Evolutionary conservation across 2,113 vertebrate species (phyloP).

Genomic region (Oreocharis arfaki): DNA sequence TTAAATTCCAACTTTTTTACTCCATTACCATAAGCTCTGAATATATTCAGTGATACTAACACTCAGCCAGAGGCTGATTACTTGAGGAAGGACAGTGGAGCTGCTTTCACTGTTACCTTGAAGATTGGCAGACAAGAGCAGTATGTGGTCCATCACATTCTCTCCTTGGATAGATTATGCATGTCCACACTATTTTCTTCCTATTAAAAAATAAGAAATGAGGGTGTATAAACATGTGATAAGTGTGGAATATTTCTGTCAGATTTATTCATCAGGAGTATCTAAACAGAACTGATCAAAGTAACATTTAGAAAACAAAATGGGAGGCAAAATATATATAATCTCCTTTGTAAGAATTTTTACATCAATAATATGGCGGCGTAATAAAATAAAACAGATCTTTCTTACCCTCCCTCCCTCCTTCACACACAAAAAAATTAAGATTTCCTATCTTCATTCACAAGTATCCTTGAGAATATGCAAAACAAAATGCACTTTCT

Average conservation of each 20-base stretch:
- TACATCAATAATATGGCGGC: background rate
- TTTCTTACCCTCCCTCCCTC: background rate
- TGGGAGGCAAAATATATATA: rapidly evolving
- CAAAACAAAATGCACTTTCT: background rate
- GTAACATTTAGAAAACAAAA: background rate
- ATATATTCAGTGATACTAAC: background rate
- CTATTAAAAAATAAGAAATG: background rate
- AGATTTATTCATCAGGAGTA: background rate
- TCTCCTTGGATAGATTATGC: background rate
- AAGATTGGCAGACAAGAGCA: background rate
- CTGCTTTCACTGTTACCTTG: background rate
- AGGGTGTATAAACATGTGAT: background rate
- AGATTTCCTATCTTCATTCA: background rate
- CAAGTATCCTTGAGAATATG: background rate
- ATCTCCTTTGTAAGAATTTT: background rate
- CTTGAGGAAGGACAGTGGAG: background rate
- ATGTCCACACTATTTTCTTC: background rate
- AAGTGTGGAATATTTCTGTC: background rate
- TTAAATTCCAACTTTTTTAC: background rate
- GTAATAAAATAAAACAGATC: background rate
- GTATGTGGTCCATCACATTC: background rate
- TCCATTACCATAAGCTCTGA: background rate
- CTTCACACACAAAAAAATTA: background rate
- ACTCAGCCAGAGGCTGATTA: background rate
- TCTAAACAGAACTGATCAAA: background rate